phyloP scores from a whole-genome alignment of 2,113 vertebrate species.

The Corythaixoides concolor region DNA sequence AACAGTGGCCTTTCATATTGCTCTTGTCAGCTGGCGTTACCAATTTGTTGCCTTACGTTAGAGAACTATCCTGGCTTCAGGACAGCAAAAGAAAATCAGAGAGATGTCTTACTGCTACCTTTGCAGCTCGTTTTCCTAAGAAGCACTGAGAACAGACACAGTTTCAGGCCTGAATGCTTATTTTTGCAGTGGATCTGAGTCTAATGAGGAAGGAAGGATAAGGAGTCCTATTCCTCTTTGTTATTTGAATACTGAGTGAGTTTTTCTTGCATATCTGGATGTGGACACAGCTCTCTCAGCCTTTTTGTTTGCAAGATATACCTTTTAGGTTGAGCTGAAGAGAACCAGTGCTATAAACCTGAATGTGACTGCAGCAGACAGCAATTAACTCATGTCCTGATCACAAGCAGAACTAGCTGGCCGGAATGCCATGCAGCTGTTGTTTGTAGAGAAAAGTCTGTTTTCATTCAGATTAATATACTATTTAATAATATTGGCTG shows the following conservation, averaged over 20 bases:
- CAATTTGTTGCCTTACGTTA: not conserved
- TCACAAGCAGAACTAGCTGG: not conserved
- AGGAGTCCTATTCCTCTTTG: not conserved
- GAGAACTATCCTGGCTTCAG: not conserved
- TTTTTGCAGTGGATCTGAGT: not conserved
- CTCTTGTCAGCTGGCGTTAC: not conserved
- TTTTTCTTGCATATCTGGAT: not conserved
- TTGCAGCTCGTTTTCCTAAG: not conserved
- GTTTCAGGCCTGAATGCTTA: not conserved
- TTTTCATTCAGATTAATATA: not conserved
- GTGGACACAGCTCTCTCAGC: accelerated
- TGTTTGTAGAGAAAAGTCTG: not conserved
- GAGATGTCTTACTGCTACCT: not conserved
- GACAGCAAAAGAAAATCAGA: not conserved
- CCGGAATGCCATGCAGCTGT: not conserved
- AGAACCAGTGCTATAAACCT: not conserved
- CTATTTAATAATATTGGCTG: not conserved
- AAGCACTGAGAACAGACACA: not conserved
- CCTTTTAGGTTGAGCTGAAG: not conserved
- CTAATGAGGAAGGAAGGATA: not conserved
- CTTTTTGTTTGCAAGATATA: not conserved
- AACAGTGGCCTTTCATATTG: not conserved
- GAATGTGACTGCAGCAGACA: not conserved
- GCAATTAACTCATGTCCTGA: not conserved
- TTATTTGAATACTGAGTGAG: not conserved